A percentile compares a stretch with the other conserved stretches of the same genome.
phyloP scores from a whole-genome alignment of 2,113 vertebrate genomes.

The Festucalex cinctus region DNA sequence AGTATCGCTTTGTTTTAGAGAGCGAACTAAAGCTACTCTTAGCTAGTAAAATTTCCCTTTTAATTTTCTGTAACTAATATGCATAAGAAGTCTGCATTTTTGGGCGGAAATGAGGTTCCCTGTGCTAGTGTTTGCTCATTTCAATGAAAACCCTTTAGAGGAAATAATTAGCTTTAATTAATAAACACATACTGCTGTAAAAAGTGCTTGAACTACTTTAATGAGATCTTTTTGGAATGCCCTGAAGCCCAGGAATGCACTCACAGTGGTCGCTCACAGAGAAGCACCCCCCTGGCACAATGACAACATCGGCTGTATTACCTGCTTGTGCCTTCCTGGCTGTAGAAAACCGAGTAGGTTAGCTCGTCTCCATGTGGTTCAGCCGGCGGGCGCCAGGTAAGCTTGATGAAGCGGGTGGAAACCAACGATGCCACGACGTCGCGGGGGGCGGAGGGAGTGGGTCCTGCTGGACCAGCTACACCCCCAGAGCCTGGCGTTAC shows the following conservation, averaged over 20 bases:
- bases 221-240: slow-evolving; percentile 11
- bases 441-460: slow-evolving; percentile 86
- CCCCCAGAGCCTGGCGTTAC: slow-evolving; percentile 89
- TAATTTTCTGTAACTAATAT: background rate
- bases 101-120: background rate
- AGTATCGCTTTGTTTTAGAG: background rate
- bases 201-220: slow-evolving; percentile 25
- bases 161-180: slow-evolving; percentile 31
- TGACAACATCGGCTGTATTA: slow-evolving; percentile 41
- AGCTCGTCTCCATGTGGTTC: slow-evolving; percentile 93
- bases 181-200: slow-evolving; percentile 21
- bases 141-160: slow-evolving; percentile 16
- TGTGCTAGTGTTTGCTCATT: background rate
- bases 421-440: slow-evolving; percentile 96
- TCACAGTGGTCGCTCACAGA: slow-evolving; percentile 24
- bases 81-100: background rate
- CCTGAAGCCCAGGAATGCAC: background rate
- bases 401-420: slow-evolving; percentile 97
- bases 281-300: slow-evolving; percentile 14
- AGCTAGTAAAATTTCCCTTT: background rate
- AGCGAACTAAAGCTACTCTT: background rate
- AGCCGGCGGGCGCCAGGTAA: slow-evolving; percentile 90
- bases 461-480: slow-evolving; percentile 77
- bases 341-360: slow-evolving; percentile 95
- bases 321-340: slow-evolving; percentile 88